Evolutionary conservation across 2,113 vertebrate genomes (phyloP).

Genomic region (Martes martes): DNA sequence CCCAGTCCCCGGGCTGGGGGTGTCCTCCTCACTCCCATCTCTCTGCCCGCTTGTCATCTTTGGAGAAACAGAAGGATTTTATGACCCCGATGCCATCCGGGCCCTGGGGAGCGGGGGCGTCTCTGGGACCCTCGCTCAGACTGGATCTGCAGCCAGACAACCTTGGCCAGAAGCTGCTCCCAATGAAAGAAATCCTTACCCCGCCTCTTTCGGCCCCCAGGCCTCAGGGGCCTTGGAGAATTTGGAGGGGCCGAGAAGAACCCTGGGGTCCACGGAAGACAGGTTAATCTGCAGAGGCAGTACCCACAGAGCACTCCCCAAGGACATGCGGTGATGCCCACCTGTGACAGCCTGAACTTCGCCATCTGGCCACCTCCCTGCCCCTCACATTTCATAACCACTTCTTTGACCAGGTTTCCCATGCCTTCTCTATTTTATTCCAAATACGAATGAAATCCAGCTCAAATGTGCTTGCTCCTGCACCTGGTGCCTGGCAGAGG

Average conservation of each 20-base stretch:
- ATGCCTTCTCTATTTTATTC: background rate
- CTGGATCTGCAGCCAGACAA: background rate
- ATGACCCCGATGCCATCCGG: background rate
- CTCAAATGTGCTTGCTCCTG: background rate
- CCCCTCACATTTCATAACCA: too few relatives aligned
- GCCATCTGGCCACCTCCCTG: background rate
- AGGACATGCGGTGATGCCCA: rapidly evolving
- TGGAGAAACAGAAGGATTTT: background rate
- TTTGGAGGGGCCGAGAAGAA: background rate
- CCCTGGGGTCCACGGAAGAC: rapidly evolving
- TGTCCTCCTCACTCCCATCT: background rate
- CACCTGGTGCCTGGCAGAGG: background rate
- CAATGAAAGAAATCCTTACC: background rate
- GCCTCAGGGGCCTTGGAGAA: background rate
- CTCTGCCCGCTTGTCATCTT: background rate
- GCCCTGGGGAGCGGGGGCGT: rapidly evolving
- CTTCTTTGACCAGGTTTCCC: background rate
- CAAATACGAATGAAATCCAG: background rate
- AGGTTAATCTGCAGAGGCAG: too few relatives aligned
- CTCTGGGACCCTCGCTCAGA: background rate
- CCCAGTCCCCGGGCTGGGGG: background rate
- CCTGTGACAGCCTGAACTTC: background rate
- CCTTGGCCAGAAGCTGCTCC: background rate
- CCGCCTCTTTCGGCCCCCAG: rapidly evolving
- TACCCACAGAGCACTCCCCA: background rate